These are phyloP conservation scores for Odontomachus brunneus DNA, from an alignment of 1,140 invertebrate genomes.

Conservation along the genomic window DNA sequence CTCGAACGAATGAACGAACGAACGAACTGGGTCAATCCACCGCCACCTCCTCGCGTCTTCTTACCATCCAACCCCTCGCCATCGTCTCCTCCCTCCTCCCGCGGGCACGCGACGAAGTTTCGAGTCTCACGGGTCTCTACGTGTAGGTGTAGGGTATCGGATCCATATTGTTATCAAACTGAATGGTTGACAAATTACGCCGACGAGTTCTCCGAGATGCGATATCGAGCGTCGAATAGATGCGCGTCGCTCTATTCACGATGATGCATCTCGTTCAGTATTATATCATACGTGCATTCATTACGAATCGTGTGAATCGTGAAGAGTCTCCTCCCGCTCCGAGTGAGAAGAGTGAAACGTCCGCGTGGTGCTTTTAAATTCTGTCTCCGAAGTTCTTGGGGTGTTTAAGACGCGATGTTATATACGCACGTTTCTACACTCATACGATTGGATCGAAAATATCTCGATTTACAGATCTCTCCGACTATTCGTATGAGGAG, in stretches of 20 bases:
- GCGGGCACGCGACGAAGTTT: conserved; percentile 45
- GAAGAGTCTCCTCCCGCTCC: not conserved
- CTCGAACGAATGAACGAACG: not conserved
- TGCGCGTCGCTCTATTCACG: not conserved
- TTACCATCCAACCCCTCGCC: not conserved
- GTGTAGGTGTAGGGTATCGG: conserved; percentile 44
- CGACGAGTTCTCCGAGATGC: conserved; percentile 20
- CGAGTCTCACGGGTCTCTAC: conserved; percentile 29
- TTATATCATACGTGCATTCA: not conserved
- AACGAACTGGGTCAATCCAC: conserved; percentile 66
- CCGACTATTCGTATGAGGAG: too few species aligned
- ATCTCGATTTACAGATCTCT: too few species aligned
- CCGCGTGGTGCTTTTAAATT: too few species aligned
- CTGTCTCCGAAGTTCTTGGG: too few species aligned
- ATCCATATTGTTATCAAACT: conserved; percentile 71
- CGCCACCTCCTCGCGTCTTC: not conserved
- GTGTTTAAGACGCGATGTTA: too few species aligned
- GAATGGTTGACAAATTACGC: conserved; percentile 68
- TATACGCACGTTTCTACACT: too few species aligned
- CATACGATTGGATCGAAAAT: too few species aligned
- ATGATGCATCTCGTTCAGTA: conserved; percentile 3
- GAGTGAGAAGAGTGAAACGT: too few species aligned
- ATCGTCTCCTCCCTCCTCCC: not conserved
- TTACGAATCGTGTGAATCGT: conserved; percentile 13
- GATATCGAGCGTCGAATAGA: conserved; percentile 15